phyloP scores from a whole-genome alignment of 2,888 invertebrate species.

The Drosophila neotestacea region DNA sequence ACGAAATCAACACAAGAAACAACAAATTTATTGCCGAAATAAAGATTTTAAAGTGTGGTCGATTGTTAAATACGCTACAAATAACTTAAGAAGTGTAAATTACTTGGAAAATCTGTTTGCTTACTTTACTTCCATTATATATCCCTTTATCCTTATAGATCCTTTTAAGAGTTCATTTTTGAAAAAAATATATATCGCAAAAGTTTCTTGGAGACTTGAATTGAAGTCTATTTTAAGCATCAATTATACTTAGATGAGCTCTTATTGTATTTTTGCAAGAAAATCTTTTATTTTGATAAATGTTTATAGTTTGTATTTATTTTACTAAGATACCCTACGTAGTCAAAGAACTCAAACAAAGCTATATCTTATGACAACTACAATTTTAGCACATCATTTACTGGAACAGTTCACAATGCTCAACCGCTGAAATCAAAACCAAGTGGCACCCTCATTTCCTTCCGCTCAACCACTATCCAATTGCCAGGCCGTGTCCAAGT shows the following conservation, averaged over 20 bases:
- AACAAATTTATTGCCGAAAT: slow-evolving; percentile 11
- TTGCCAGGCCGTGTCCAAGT: slow-evolving; percentile 8
- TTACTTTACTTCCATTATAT: too few species aligned
- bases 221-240: too few species aligned
- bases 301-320: too few species aligned
- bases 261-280: too few species aligned
- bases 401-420: slow-evolving; percentile 41
- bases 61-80: slow-evolving; percentile 30
- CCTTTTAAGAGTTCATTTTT: too few species aligned
- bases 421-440: slow-evolving; percentile 48
- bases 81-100: too few species aligned
- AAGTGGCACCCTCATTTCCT: slow-evolving; percentile 37
- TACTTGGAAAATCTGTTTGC: too few species aligned
- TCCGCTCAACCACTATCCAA: slow-evolving; percentile 28
- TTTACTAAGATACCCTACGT: not conserved
- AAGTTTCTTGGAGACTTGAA: too few species aligned
- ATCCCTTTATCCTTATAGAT: too few species aligned
- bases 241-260: too few species aligned
- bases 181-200: too few species aligned
- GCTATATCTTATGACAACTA: slow-evolving; percentile 40
- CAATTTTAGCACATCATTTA: slow-evolving; percentile 69
- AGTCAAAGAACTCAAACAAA: slow-evolving; percentile 10
- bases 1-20: slow-evolving; percentile 35
- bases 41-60: slow-evolving; percentile 4
- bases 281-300: too few species aligned